phyloP scores from a whole-genome alignment of 2,888 invertebrate genomes.

The Zeuzera pyrina region DNA sequence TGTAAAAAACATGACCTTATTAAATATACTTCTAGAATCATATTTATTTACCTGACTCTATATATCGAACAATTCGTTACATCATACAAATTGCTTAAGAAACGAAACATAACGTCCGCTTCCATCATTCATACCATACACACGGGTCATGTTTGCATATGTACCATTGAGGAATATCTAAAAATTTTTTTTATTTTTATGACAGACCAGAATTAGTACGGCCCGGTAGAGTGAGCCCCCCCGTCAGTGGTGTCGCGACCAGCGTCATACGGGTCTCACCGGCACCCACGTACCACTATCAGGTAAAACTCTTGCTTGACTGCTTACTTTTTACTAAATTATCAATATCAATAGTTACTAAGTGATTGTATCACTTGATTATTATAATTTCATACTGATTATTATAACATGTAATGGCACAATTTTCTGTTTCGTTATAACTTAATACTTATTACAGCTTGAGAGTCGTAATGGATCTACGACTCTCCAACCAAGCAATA shows the following conservation, averaged over 20 bases:
- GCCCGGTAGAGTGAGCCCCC: constrained; percentile 68
- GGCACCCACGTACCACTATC: constrained; percentile 72
- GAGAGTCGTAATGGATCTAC: constrained; percentile 56
- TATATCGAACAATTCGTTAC: no score
- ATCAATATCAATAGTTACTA: not conserved
- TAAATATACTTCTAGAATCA: no score
- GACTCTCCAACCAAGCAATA: constrained; percentile 35
- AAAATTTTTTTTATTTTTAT: constrained; percentile 11
- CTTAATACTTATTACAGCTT: constrained; percentile 31
- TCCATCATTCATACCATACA: no score
- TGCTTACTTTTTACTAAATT: not conserved
- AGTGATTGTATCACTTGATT: not conserved
- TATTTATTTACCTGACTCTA: no score
- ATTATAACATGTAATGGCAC: not conserved
- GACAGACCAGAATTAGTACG: constrained; percentile 81
- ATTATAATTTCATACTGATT: not conserved
- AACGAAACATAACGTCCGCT: no score
- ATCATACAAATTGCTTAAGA: no score
- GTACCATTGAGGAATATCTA: no score
- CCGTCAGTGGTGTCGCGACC: constrained; percentile 75
- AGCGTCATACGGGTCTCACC: constrained; percentile 91
- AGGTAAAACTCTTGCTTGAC: constrained; percentile 29
- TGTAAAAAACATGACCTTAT: no score
- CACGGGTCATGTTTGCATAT: no score
- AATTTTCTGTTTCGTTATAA: not conserved